Evolutionary conservation across 2,888 invertebrate species (phyloP), one percentile per base, ranked within the genome.

Genomic region (Cantharis lateralis): DNA sequence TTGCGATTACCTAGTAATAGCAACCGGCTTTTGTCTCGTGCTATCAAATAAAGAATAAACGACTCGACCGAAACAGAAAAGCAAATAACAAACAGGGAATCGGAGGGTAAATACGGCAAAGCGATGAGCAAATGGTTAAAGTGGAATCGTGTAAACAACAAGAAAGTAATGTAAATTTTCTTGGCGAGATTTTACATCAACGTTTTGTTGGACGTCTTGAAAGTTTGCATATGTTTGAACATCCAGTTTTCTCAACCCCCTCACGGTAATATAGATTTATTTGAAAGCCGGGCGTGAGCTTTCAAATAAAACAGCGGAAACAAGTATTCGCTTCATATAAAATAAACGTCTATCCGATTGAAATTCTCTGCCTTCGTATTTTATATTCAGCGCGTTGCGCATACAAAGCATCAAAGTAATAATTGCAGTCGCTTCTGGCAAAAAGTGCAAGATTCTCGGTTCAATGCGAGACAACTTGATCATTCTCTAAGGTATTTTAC

Each of bases 1-100:
- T 75, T 71, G 78, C 79, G 74, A 77, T 79, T 79, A 77, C 79
- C 79, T 77, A 72, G 74, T 79, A 79, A 79, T 78, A 74, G 72
- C 68, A 26, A 68, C 66, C 70, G 62, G 71, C 74, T 75, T 77
- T 75, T 73, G 72, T 70, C 75, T 70, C 75, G 68, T 62, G 64
- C 72, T 68, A 78, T 78, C 78, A 73, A 75, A 72, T 75, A 78
- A 75, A 72, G 70, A 75, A 73, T 78, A 77, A 77, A 77, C 77
- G 74, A 71, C 63, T 69, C 71, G 71, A 68, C 71, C 77, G 71
- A 75, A 75, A 75, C 75, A 72, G 72, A 72, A 69, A 75, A 75
- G 75, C 75, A 72, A 75, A 75, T 72, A 72, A 62, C 75, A 71
- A 75, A 72, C 71, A 68, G 75, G 75, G 72, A 69, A 69, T 16